Evolutionary conservation across 2,888 invertebrate species (phyloP).

Genomic region (Andrena camellia): DNA sequence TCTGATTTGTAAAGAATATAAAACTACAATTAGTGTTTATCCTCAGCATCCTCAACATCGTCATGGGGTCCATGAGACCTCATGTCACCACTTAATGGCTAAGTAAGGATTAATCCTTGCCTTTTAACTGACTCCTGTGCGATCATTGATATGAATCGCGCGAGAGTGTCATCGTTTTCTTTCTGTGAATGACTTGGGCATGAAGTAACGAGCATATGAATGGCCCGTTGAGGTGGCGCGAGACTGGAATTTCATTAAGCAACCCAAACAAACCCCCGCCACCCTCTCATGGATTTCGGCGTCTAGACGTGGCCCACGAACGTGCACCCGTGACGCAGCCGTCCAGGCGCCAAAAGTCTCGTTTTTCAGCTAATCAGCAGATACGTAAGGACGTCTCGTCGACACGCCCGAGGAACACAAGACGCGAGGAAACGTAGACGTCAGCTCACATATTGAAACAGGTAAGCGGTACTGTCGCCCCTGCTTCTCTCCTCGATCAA

Average conservation of each 20-base stretch:
- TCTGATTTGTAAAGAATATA: no score
- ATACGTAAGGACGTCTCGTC: constrained; percentile 61
- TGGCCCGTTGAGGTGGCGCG: constrained; percentile 48
- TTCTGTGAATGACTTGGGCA: constrained; percentile 46
- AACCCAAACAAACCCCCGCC: constrained; percentile 53
- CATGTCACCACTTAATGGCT: no score
- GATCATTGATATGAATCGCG: constrained; percentile 18
- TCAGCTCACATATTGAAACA: constrained; percentile 57
- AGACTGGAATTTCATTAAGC: constrained; percentile 62
- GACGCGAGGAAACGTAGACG: constrained; percentile 44
- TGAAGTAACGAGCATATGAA: constrained; percentile 62
- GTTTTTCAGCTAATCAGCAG: constrained; percentile 68
- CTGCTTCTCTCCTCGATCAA: constrained; percentile 47
- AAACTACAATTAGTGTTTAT: no score
- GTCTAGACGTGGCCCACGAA: constrained; percentile 23
- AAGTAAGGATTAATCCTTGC: no score
- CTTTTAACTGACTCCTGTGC: neutral
- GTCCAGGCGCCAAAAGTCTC: constrained; percentile 64
- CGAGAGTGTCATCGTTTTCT: constrained; percentile 39
- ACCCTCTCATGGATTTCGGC: constrained; percentile 19
- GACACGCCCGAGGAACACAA: constrained; percentile 32
- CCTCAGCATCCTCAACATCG: no score
- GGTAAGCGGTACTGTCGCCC: constrained; percentile 19
- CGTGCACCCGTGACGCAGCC: constrained; percentile 35
- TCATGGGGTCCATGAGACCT: no score